Conservation (phyloP, 2,113 vertebrate species). For the Cyphomyrus discorhynchus region DNA sequence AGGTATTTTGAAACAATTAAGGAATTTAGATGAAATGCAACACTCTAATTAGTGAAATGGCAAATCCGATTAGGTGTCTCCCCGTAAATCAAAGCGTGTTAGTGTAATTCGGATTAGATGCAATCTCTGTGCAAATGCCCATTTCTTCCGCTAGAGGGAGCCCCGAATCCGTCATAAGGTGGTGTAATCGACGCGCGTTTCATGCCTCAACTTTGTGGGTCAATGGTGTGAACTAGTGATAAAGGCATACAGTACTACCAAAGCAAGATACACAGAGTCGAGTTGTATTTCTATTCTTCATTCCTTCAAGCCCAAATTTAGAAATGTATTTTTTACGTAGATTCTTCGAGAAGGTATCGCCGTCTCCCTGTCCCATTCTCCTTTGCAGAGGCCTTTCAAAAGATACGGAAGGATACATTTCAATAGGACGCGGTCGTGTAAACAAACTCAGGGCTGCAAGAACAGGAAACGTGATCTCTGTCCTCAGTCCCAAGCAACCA, state of each 20-base stretch:
- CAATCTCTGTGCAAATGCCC: background rate
- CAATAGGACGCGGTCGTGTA: background rate
- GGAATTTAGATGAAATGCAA: background rate
- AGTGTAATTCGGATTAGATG: background rate
- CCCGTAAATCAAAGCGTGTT: background rate
- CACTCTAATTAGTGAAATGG: background rate
- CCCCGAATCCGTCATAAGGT: background rate
- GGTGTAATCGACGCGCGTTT: background rate
- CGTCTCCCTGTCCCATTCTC: background rate
- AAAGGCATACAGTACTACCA: background rate
- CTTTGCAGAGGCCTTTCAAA: background rate
- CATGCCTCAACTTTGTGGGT: background rate
- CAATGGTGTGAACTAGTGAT: background rate
- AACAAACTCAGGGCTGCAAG: background rate
- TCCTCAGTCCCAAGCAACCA: background rate
- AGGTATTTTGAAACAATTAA: background rate
- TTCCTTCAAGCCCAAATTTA: constrained; percentile 21
- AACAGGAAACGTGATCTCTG: background rate
- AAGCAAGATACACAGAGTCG: background rate
- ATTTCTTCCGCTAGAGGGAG: background rate
- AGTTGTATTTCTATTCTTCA: constrained; percentile 29
- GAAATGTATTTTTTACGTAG: background rate
- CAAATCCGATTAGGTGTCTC: background rate
- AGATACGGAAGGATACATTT: background rate
- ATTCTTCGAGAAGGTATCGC: background rate